These are phyloP conservation scores for Trilocha varians DNA, from an alignment of 2,888 invertebrate species.

Conservation along the genomic window DNA sequence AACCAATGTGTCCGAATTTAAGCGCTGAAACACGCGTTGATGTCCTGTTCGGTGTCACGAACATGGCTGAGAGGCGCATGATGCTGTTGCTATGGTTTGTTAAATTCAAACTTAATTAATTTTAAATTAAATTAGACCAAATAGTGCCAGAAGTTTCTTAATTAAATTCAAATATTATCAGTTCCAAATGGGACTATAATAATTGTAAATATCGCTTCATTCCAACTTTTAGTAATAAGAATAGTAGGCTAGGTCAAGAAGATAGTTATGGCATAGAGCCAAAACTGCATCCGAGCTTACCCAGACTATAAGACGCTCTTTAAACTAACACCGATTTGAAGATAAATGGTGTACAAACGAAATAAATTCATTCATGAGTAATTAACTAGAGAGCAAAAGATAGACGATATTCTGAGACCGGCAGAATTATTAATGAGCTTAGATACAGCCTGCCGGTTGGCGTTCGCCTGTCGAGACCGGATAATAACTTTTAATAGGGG, in stretches of 20 bases:
- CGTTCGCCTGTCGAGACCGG: not conserved
- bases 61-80: no score
- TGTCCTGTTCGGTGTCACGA: no score
- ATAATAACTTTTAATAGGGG: slow-evolving; percentile 1
- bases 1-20: not conserved
- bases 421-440: slow-evolving; percentile 10
- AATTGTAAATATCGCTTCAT: no score
- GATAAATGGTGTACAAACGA: slow-evolving; percentile 29
- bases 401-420: slow-evolving; percentile 8
- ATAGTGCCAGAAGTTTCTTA: no score
- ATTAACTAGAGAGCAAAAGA: slow-evolving; percentile 24
- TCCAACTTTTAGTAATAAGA: no score
- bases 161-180: no score
- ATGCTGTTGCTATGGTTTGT: no score
- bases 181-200: no score
- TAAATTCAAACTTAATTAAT: no score
- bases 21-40: not conserved
- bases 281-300: slow-evolving; percentile 19
- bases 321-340: slow-evolving; percentile 26
- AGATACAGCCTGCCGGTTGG: not conserved
- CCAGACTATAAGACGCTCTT: slow-evolving; percentile 30
- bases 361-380: slow-evolving; percentile 25
- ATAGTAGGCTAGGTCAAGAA: slow-evolving; percentile 21
- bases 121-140: no score
- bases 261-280: slow-evolving; percentile 36